phyloP scores from a whole-genome alignment of 30 jellyfish, hydroid and myxozoan species.

The Turritopsis dohrnii region DNA sequence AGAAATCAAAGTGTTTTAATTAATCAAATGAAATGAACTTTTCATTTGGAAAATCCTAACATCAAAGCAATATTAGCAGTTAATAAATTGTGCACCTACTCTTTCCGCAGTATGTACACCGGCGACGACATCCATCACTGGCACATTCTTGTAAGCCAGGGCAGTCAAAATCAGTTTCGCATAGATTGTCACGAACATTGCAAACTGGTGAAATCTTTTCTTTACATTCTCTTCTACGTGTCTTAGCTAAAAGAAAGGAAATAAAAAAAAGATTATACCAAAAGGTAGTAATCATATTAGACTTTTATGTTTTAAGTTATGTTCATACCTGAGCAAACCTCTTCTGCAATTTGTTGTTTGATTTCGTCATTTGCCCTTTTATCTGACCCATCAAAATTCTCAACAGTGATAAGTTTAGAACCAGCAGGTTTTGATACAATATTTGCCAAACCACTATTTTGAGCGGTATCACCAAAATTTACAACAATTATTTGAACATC shows the following conservation, averaged over 20 bases:
- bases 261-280: not conserved
- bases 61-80: not conserved
- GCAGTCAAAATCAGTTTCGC: slow-evolving; percentile 78
- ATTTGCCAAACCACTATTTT: slow-evolving; percentile 34
- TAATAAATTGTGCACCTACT: not conserved
- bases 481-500: slow-evolving; percentile 66
- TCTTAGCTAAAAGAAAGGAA: slow-evolving; percentile 32
- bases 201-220: slow-evolving; percentile 30
- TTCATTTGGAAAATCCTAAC: not conserved
- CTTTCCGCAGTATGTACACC: slow-evolving; percentile 45
- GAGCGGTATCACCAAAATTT: slow-evolving; percentile 55
- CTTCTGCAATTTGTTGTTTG: slow-evolving; percentile 47
- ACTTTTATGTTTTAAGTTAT: not conserved
- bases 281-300: too few relatives aligned
- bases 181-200: slow-evolving; percentile 43
- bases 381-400: not conserved
- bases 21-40: not conserved
- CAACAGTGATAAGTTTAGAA: slow-evolving; percentile 29
- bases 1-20: not conserved
- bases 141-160: slow-evolving; percentile 90
- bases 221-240: slow-evolving; percentile 47
- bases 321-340: slow-evolving; percentile 75
- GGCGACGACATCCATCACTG: slow-evolving; percentile 70
- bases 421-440: slow-evolving; percentile 40
- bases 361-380: slow-evolving; percentile 40